phyloP scores from a whole-genome alignment of 2,888 invertebrate genomes.

The Serrognathus titanus region DNA sequence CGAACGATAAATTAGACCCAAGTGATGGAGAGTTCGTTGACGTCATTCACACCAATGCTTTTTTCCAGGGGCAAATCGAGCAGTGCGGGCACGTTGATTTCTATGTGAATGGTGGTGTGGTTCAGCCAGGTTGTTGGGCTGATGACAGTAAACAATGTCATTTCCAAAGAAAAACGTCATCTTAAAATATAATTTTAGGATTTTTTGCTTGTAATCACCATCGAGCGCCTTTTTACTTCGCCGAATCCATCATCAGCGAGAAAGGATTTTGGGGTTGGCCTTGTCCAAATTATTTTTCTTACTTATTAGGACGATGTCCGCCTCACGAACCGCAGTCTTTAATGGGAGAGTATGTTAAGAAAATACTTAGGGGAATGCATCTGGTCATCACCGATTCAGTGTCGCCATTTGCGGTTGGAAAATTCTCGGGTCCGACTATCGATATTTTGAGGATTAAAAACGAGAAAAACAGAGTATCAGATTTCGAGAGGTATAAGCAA shows the following conservation, averaged over 20 bases:
- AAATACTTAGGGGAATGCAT: constrained; percentile 51
- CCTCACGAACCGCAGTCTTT: constrained; percentile 50
- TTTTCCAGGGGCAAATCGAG: constrained; percentile 64
- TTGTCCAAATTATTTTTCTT: constrained; percentile 57
- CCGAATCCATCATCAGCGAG: constrained; percentile 61
- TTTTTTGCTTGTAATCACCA: constrained; percentile 65
- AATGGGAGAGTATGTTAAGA: constrained; percentile 52
- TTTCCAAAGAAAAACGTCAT: not conserved
- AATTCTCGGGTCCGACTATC: constrained; percentile 50
- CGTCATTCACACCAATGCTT: constrained; percentile 68
- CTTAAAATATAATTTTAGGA: constrained; percentile 41
- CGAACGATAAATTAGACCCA: constrained; percentile 58
- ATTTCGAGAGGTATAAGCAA: constrained; percentile 31
- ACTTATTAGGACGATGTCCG: constrained; percentile 58
- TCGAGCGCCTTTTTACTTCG: constrained; percentile 60
- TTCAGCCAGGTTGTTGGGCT: constrained; percentile 64
- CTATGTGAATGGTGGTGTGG: constrained; percentile 67
- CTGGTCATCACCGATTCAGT: constrained; percentile 55
- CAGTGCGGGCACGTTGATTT: constrained; percentile 68
- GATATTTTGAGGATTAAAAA: constrained; percentile 31
- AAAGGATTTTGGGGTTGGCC: constrained; percentile 66
- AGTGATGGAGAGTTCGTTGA: constrained; percentile 67
- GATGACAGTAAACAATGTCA: constrained; percentile 41
- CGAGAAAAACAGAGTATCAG: constrained; percentile 26
- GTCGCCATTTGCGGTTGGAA: constrained; percentile 59